phyloP scores from a whole-genome alignment of 2,888 invertebrate species.

The Parapristionchus giblindavisi region DNA sequence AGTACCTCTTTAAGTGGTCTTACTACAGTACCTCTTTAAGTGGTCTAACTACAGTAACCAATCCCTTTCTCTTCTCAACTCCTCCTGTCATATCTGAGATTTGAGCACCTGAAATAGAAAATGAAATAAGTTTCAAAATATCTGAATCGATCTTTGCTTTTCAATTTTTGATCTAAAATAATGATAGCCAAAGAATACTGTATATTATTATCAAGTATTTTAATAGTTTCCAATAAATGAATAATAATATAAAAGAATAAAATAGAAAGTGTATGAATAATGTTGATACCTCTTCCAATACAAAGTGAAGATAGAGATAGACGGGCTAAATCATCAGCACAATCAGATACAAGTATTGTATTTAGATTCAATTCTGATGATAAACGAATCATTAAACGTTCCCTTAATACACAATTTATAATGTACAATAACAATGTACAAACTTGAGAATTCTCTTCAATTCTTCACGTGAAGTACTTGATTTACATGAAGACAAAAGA shows the following conservation, averaged over 20 bases:
- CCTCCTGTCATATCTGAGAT: slow-evolving; percentile 34
- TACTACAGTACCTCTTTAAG: slow-evolving; percentile 35
- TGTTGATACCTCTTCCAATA: slow-evolving; percentile 30
- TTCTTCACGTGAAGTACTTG: background rate
- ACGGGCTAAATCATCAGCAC: slow-evolving; percentile 30
- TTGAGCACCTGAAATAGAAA: slow-evolving; percentile 30
- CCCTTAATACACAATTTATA: slow-evolving; percentile 12
- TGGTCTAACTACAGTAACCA: slow-evolving; percentile 32
- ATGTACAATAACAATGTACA: background rate
- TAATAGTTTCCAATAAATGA: background rate
- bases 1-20: too few species aligned
- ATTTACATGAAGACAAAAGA: slow-evolving; percentile 12
- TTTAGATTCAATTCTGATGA: slow-evolving; percentile 9
- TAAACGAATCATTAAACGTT: slow-evolving; percentile 22
- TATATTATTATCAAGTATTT: background rate
- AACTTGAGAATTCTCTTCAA: slow-evolving; percentile 16
- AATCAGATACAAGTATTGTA: slow-evolving; percentile 15
- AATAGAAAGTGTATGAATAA: background rate
- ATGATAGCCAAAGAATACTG: background rate
- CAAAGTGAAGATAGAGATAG: slow-evolving; percentile 36
- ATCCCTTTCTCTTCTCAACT: slow-evolving; percentile 30
- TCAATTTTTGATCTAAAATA: background rate
- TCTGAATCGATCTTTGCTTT: background rate
- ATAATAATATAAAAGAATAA: background rate
- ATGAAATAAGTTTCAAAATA: too few species aligned